Evolutionary conservation across 2,113 vertebrate species (phyloP), one percentile per base, ranked within the genome.

Genomic region (Campylorhamphus procurvoides): DNA sequence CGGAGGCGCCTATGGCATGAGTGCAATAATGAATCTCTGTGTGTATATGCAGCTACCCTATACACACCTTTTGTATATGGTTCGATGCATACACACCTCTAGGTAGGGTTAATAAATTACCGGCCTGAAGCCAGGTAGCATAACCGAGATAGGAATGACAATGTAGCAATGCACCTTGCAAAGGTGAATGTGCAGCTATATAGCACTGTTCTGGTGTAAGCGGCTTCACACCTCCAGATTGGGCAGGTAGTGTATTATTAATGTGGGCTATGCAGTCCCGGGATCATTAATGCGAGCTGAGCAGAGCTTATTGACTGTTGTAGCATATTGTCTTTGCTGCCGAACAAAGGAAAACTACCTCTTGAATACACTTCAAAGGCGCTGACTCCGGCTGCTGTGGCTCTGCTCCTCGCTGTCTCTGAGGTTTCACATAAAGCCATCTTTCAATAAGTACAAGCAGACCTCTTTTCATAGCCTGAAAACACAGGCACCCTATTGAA

Each of bases 341-440:
- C 75, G 94, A 59, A 94, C 97, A 97, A 96, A 97, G 94, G 93
- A 77, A 87, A 91, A 94, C 89, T 89, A 86, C 40, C 76, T 76
- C 89, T 86, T 73, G 85, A 92, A 90, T 69, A 50, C 52, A 91
- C 92, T 92, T 94, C 96, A 96, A 93, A 96, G n/a, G 28, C 46
- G 5, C 81, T 37, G 95, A 68, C 88, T 94, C 50, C 0, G 0
- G 88, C 37, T 44, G 84, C 81, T 66, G 67, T 63, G 85, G 93
- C 82, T 92, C 92, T 75, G 93, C 91, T 91, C 17, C 84, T 80
- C 18, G 20, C 75, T 53, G 42, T n/a, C 78, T 92, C 89, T 89
- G 88, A 97, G 95, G 62, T 92, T 96, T 87, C 46, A 0, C 67
- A 95, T 90, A 94, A 91, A 90, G 85, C 93, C 55, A 78, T 46